Conservation (phyloP, 1,140 invertebrate species). For the Planococcus citri region DNA sequence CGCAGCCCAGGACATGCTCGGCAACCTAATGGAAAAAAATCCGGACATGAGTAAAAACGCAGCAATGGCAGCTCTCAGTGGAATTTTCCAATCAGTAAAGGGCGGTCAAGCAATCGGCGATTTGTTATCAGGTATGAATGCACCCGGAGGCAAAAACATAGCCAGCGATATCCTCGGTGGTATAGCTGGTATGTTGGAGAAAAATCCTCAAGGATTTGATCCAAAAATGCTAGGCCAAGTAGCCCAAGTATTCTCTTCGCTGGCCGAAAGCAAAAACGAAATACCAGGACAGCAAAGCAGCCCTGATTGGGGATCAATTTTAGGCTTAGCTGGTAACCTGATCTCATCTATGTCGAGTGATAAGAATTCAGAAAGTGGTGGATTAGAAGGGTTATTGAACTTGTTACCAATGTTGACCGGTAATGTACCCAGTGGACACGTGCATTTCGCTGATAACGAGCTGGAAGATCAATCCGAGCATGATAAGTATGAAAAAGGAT, state of each 20-base stretch:
- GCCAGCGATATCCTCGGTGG: conserved; percentile 23
- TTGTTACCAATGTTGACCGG: conserved; percentile 47
- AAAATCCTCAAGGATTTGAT: conserved; percentile 41
- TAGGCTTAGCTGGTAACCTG: conserved; percentile 16
- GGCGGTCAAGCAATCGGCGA: conserved; percentile 26
- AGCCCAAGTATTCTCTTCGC: conserved; percentile 36
- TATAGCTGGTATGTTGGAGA: conserved; percentile 27
- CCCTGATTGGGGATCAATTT: conserved; percentile 9
- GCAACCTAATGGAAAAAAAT: conserved; percentile 26
- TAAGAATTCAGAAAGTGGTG: conserved; percentile 27
- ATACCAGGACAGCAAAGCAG: not conserved
- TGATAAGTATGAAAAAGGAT: conserved; percentile 46
- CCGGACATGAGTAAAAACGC: conserved; percentile 17
- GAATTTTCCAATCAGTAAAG: conserved; percentile 24
- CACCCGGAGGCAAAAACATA: conserved; percentile 34
- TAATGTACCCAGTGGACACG: conserved; percentile 26
- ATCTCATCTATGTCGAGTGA: conserved; percentile 29
- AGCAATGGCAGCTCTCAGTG: conserved; percentile 21
- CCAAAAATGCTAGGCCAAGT: conserved; percentile 40
- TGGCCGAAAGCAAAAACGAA: not conserved
- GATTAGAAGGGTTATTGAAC: conserved; percentile 42
- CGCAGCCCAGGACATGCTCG: conserved; percentile 28
- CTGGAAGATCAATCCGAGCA: conserved; percentile 36
- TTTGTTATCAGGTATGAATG: conserved; percentile 32
- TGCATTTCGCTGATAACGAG: conserved; percentile 29